Percentiles rank a stretch among this genome's conserved stretches.
phyloP scores from a whole-genome alignment of 2,797 vertebrate species.

The Sarcoramphus papa region DNA sequence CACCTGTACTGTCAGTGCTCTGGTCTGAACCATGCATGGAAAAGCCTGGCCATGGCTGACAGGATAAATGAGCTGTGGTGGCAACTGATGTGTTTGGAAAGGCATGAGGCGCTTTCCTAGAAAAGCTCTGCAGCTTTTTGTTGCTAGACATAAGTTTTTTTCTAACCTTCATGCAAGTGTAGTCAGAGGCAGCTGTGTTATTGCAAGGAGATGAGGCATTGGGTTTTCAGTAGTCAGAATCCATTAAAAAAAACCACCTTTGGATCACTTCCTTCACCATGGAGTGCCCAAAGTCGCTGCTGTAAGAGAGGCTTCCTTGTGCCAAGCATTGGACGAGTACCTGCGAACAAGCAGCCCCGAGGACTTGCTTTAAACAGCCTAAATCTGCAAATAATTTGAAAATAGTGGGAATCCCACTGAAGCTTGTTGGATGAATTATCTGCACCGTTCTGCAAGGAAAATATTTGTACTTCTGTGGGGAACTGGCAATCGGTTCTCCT shows the following conservation, averaged over 20 bases:
- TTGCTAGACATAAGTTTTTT: neutral
- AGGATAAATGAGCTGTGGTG: neutral
- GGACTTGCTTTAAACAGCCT: neutral
- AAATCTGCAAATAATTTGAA: neutral
- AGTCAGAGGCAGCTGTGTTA: neutral
- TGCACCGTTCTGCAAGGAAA: neutral
- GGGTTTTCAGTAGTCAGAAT: neutral
- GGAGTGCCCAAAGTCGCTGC: neutral
- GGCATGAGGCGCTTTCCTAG: neutral
- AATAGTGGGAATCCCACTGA: neutral
- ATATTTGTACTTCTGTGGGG: neutral
- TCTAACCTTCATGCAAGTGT: neutral
- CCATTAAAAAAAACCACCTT: neutral
- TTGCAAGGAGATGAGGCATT: neutral
- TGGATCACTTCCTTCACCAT: neutral
- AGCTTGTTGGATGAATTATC: neutral
- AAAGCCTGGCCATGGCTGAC: neutral
- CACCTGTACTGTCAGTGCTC: neutral
- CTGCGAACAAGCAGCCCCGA: neutral
- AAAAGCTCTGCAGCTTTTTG: neutral
- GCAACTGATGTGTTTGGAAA: neutral
- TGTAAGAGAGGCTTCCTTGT: neutral
- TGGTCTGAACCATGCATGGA: neutral
- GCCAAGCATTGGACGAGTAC: neutral
- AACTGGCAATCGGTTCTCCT: neutral